These are phyloP conservation scores for Poecilia gillii DNA, from an alignment of 2,797 vertebrate species.

Conservation along the genomic window DNA sequence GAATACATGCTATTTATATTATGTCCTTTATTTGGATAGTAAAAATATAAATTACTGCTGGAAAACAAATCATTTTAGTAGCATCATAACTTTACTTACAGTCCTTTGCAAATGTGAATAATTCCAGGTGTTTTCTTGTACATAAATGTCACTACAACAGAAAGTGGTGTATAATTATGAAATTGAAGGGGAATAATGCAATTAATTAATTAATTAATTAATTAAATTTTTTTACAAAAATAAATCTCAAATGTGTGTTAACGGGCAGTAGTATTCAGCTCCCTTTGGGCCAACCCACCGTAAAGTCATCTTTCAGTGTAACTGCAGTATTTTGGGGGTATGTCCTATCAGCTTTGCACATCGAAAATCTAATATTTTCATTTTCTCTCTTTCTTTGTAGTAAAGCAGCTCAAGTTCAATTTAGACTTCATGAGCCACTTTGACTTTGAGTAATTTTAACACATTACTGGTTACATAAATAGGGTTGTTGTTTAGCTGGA, in stretches of 20 bases:
- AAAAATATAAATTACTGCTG: neutral
- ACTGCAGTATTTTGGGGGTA: neutral
- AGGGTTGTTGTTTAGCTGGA: neutral
- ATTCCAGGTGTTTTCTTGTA: neutral
- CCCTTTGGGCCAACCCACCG: neutral
- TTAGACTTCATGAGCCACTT: neutral
- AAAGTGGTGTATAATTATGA: neutral
- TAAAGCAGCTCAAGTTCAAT: neutral
- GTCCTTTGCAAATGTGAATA: neutral
- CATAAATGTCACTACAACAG: neutral
- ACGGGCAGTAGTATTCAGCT: neutral
- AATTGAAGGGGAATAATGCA: neutral
- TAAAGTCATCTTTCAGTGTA: neutral
- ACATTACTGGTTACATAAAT: no score
- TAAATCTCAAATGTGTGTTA: neutral
- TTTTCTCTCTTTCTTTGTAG: neutral
- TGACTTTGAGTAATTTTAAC: neutral
- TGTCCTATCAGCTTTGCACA: neutral
- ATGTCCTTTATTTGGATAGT: neutral
- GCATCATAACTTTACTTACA: neutral
- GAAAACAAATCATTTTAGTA: neutral
- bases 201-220: no score
- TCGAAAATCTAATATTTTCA: neutral
- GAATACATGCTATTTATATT: conserved; percentile 1
- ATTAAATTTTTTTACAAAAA: neutral